Evolutionary conservation across 64 coral and sea anemone species (phyloP).

Genomic region (Montipora efflorescens): DNA sequence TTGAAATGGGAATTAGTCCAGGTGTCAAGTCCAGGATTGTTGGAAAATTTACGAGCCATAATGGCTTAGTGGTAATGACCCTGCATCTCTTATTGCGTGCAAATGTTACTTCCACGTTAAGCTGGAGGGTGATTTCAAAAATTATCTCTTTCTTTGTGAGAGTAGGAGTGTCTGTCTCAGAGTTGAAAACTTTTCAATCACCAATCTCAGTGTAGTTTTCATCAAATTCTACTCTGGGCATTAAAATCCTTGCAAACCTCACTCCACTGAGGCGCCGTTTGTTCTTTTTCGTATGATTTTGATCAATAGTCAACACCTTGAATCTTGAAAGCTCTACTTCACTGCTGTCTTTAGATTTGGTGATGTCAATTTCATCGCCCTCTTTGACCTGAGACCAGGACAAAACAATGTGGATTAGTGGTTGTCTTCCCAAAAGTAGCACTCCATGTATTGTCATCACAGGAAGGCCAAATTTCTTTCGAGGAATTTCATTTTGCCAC

Average conservation of each 20-base stretch:
- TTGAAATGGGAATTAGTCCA: too few relatives aligned
- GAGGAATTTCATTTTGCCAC: too few relatives aligned
- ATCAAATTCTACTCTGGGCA: slow-evolving; percentile 30
- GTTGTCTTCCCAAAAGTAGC: neutral
- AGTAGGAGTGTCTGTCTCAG: neutral
- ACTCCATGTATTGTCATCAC: neutral
- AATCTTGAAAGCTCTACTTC: slow-evolving; percentile 19
- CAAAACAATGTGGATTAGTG: neutral
- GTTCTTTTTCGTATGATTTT: slow-evolving; percentile 29
- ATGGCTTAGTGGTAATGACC: too few relatives aligned
- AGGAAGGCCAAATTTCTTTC: too few relatives aligned
- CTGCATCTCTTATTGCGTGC: too few relatives aligned
- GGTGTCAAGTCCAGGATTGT: too few relatives aligned
- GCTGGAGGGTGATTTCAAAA: neutral
- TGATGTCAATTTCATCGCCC: slow-evolving; percentile 39
- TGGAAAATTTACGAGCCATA: too few relatives aligned
- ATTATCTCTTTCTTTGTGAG: neutral
- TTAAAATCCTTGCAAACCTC: slow-evolving; percentile 4
- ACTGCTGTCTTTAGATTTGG: slow-evolving; percentile 4
- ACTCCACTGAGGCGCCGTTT: slow-evolving; percentile 11
- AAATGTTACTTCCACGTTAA: too few relatives aligned
- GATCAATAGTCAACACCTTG: slow-evolving; percentile 20
- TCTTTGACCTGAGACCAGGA: neutral
- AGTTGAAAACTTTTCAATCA: neutral
- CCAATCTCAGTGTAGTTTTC: neutral